Evolutionary conservation across 1,140 invertebrate genomes (phyloP).

Genomic region (Eueides isabella): DNA sequence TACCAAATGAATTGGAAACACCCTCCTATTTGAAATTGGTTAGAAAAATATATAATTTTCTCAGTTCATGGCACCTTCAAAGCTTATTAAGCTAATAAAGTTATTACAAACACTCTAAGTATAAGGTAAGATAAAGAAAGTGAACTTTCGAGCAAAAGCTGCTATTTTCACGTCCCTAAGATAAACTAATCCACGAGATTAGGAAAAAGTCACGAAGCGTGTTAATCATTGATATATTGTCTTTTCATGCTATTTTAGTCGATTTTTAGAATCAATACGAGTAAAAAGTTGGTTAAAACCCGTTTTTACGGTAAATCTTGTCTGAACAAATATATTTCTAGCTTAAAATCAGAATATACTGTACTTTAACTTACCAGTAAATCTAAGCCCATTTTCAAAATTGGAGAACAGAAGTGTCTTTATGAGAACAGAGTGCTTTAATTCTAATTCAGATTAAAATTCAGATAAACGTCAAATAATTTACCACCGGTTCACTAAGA

Average conservation of each 20-base stretch:
- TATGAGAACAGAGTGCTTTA: no score
- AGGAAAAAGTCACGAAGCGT: constrained; percentile 20
- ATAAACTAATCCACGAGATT: constrained; percentile 33
- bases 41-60: neutral
- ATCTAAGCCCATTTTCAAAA: no score
- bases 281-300: neutral
- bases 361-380: no score
- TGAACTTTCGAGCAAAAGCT: neutral
- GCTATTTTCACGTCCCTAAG: constrained; percentile 24
- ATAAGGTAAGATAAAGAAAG: constrained; percentile 10
- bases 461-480: no score
- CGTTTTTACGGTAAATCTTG: neutral
- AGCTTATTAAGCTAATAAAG: constrained; percentile 7
- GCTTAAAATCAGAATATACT: no score
- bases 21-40: no score
- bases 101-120: constrained; percentile 7
- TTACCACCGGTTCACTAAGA: no score
- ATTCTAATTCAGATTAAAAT: no score
- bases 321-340: neutral
- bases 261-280: neutral
- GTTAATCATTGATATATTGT: constrained; percentile 17
- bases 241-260: constrained; percentile 18
- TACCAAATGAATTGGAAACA: no score
- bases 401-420: no score
- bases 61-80: neutral